A percentile compares a stretch with the other conserved stretches of the same genome.
Evolutionary conservation across 1,140 invertebrate species (phyloP).

Genomic region (Macrocentrus cingulum): DNA sequence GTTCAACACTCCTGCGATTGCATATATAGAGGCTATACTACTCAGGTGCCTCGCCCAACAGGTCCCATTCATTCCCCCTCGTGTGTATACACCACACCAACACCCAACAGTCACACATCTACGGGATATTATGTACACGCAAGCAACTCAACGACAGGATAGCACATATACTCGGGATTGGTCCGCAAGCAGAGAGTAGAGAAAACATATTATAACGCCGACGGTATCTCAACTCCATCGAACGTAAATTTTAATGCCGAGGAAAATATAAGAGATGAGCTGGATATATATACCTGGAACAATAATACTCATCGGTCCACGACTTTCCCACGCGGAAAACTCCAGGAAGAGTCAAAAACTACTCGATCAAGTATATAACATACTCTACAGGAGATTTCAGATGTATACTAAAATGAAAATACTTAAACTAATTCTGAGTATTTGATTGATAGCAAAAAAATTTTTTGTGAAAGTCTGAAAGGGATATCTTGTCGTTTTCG

Average conservation of each 20-base stretch:
- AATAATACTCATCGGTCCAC: neutral
- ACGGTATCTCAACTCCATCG: constrained; percentile 7
- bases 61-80: constrained; percentile 34
- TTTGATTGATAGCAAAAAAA: too few species aligned
- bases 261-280: constrained; percentile 23
- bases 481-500: too few species aligned
- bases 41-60: constrained; percentile 31
- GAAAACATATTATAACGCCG: constrained; percentile 1
- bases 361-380: too few species aligned
- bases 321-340: constrained; percentile 18
- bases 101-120: constrained; percentile 9
- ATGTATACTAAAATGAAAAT: too few species aligned
- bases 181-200: neutral
- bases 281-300: constrained; percentile 18
- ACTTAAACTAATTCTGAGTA: too few species aligned
- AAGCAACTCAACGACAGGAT: neutral
- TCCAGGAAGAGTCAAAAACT: constrained; percentile 6
- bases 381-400: too few species aligned
- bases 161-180: constrained; percentile 14
- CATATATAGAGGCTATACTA: constrained; percentile 7
- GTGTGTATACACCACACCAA: too few species aligned
- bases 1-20: constrained; percentile 10
- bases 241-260: constrained; percentile 6
- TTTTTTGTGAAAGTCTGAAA: too few species aligned
- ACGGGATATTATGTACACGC: neutral